phyloP scores from a whole-genome alignment of 2,888 invertebrate species.

The Oxytorus armatus region DNA sequence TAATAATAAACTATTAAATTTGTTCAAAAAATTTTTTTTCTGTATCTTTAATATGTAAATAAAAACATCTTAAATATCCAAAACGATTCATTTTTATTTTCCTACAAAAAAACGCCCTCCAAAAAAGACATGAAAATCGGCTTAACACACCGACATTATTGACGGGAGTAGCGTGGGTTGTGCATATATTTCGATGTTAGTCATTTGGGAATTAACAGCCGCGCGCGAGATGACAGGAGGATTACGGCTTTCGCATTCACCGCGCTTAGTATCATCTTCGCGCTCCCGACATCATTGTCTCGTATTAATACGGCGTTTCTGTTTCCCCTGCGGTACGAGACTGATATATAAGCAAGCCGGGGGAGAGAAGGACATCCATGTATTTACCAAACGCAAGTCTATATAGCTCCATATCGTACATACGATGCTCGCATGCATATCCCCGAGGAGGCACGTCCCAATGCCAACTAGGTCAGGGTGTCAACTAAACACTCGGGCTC shows the following conservation, averaged over 20 bases:
- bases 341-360: not conserved
- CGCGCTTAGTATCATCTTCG: not conserved
- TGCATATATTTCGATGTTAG: constrained; percentile 5
- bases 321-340: no score
- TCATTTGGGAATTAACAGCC: constrained; percentile 26
- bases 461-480: constrained; percentile 75
- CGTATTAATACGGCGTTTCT: not conserved
- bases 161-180: no score
- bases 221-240: not conserved
- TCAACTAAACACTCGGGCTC: constrained; percentile 30
- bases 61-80: no score
- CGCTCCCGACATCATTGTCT: not conserved
- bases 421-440: constrained; percentile 31
- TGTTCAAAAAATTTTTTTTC: no score
- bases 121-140: no score
- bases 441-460: constrained; percentile 61
- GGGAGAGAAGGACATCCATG: constrained; percentile 43
- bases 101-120: no score
- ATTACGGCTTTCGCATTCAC: no score
- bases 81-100: no score
- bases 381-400: constrained; percentile 41
- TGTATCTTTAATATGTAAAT: no score
- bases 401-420: constrained; percentile 1
- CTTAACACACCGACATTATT: no score
- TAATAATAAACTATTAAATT: no score